Percentiles rank a stretch among this genome's conserved stretches.
Evolutionary conservation across 2,888 invertebrate species (phyloP).

Genomic region (Dioctria linearis): DNA sequence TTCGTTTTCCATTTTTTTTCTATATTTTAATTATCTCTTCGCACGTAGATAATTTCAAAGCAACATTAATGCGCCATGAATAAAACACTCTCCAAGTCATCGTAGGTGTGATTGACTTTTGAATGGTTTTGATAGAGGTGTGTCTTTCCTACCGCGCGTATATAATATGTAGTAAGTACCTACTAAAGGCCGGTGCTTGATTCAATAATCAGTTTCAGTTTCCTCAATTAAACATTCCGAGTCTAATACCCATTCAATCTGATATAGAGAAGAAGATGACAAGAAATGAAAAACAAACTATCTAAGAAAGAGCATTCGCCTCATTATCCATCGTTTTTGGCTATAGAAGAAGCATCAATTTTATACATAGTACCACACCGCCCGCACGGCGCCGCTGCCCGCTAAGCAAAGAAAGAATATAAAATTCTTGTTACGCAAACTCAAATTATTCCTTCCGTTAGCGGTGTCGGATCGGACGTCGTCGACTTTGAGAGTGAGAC

Average conservation of each 20-base stretch:
- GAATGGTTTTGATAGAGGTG: constrained; percentile 9
- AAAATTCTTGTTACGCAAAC: neutral
- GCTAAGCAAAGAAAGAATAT: neutral
- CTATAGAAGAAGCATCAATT: no score
- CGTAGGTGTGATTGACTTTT: constrained; percentile 32
- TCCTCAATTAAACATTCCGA: constrained; percentile 20
- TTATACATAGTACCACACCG: neutral
- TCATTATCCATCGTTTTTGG: no score
- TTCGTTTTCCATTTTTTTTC: no score
- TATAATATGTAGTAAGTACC: neutral
- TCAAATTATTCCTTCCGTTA: neutral
- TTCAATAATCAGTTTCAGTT: constrained; percentile 30
- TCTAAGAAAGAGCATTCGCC: no score
- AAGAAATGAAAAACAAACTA: no score
- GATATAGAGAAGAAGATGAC: no score
- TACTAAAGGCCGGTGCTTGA: neutral
- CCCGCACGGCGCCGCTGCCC: neutral
- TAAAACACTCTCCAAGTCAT: neutral
- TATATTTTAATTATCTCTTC: no score
- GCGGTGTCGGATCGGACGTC: neutral
- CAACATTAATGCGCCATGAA: no score
- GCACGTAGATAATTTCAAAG: no score
- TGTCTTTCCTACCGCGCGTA: neutral
- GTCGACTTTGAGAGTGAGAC: no score
- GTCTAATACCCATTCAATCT: neutral